These are phyloP conservation scores for Karalla daura DNA, from an alignment of 2,797 vertebrate genomes.

Conservation along the genomic window DNA sequence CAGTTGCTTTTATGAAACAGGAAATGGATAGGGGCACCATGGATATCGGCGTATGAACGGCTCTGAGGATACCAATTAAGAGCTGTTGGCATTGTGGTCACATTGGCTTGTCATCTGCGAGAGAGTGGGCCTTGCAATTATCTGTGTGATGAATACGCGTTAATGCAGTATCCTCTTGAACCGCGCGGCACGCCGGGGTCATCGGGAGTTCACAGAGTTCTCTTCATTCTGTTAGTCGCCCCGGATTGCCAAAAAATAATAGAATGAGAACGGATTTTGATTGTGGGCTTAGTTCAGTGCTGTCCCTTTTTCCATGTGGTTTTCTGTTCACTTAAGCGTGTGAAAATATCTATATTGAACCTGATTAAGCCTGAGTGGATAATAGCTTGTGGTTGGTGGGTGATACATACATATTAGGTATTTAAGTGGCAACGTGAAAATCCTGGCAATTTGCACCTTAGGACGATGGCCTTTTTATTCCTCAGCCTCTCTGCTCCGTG, in stretches of 20 bases:
- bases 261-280: slow-evolving; percentile 61
- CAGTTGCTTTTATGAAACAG: slow-evolving; percentile 70
- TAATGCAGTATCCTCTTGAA: slow-evolving; percentile 68
- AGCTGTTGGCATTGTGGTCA: slow-evolving; percentile 49
- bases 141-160: slow-evolving; percentile 70
- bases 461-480: slow-evolving; percentile 29
- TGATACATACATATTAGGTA: slow-evolving; percentile 50
- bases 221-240: slow-evolving; percentile 45
- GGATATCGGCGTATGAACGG: slow-evolving; percentile 67
- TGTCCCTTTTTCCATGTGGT: slow-evolving; percentile 31
- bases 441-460: slow-evolving; percentile 23
- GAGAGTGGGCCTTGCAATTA: slow-evolving; percentile 69
- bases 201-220: slow-evolving; percentile 58
- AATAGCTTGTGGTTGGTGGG: slow-evolving; percentile 36
- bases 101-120: slow-evolving; percentile 68
- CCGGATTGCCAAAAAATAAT: slow-evolving; percentile 49
- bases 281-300: slow-evolving; percentile 47
- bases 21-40: slow-evolving; percentile 60
- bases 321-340: slow-evolving; percentile 50
- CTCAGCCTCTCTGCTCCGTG: slow-evolving; percentile 22
- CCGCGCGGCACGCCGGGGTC: slow-evolving; percentile 57
- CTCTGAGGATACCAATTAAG: slow-evolving; percentile 72
- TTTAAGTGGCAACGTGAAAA: slow-evolving; percentile 46
- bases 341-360: slow-evolving; percentile 56
- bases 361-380: slow-evolving; percentile 42